These are phyloP conservation scores for Propithecus coquereli DNA, from an alignment of 2,113 vertebrate species.

Conservation along the genomic window DNA sequence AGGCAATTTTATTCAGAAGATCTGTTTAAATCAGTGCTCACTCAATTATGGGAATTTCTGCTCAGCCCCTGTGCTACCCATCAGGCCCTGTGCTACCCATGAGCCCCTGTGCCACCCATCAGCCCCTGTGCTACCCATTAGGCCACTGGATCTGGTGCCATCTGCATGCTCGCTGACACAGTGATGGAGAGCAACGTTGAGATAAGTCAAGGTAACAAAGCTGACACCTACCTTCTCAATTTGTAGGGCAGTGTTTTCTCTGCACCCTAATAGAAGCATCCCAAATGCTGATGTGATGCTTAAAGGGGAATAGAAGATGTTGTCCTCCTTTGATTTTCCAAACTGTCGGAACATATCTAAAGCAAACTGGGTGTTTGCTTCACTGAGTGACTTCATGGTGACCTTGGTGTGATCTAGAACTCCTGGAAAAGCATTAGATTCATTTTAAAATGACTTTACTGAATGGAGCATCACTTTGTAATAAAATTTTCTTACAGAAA, in stretches of 20 bases:
- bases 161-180: accelerated
- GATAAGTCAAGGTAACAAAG: accelerated
- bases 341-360: constrained; percentile 67
- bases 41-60: background rate
- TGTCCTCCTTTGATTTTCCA: background rate
- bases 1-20: background rate
- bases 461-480: background rate
- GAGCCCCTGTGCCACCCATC: background rate
- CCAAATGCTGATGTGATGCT: constrained; percentile 62
- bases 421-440: background rate
- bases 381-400: constrained; percentile 48
- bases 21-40: background rate
- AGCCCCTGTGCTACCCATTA: background rate
- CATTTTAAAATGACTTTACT: background rate
- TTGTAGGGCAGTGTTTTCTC: constrained; percentile 46
- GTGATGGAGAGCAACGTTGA: accelerated
- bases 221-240: constrained; percentile 31
- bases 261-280: constrained; percentile 58
- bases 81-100: background rate
- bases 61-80: too few relatives aligned
- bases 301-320: constrained; percentile 58
- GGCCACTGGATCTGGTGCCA: too few relatives aligned
- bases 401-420: background rate
- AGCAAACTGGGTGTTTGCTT: constrained; percentile 51
- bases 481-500: background rate